Conservation (phyloP, 1,140 invertebrate genomes). For the Himalopsyche phryganea region DNA sequence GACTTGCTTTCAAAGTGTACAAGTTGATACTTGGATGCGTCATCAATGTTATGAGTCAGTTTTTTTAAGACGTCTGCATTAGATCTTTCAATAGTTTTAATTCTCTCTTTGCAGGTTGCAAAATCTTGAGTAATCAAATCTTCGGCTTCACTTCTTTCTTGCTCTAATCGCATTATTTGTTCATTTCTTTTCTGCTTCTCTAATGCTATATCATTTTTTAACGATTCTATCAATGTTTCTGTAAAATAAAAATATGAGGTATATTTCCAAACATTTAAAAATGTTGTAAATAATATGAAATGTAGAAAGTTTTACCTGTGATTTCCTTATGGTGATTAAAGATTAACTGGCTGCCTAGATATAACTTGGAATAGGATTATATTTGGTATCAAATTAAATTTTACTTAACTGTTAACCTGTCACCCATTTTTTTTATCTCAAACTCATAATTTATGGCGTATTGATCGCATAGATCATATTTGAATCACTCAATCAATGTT, state of each 20-base stretch:
- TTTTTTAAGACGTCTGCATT: slow-evolving; percentile 7
- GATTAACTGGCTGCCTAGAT: too few relatives aligned
- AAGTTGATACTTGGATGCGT: slow-evolving; percentile 23
- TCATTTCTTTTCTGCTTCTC: slow-evolving; percentile 11
- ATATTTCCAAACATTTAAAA: too few relatives aligned
- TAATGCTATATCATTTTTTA: slow-evolving; percentile 19
- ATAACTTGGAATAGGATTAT: too few relatives aligned
- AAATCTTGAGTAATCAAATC: slow-evolving; percentile 7
- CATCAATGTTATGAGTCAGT: background rate
- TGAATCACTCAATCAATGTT: too few relatives aligned
- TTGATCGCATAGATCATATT: too few relatives aligned
- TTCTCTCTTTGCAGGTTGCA: slow-evolving; percentile 13
- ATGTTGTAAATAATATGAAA: too few relatives aligned
- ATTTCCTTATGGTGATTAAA: too few relatives aligned
- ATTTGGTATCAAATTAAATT: too few relatives aligned
- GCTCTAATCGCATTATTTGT: slow-evolving; percentile 11
- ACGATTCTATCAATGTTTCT: slow-evolving; percentile 22
- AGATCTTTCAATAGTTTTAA: slow-evolving; percentile 7
- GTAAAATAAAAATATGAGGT: slow-evolving; percentile 5
- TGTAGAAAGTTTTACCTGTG: too few relatives aligned
- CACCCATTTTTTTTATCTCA: too few relatives aligned
- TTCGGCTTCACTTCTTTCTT: slow-evolving; percentile 15
- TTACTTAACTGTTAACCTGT: too few relatives aligned
- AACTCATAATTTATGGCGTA: too few relatives aligned
- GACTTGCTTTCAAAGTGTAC: slow-evolving; percentile 15